These are phyloP conservation scores for Otolemur garnettii DNA, from an alignment of 2,113 vertebrate genomes.

Conservation along the genomic window DNA sequence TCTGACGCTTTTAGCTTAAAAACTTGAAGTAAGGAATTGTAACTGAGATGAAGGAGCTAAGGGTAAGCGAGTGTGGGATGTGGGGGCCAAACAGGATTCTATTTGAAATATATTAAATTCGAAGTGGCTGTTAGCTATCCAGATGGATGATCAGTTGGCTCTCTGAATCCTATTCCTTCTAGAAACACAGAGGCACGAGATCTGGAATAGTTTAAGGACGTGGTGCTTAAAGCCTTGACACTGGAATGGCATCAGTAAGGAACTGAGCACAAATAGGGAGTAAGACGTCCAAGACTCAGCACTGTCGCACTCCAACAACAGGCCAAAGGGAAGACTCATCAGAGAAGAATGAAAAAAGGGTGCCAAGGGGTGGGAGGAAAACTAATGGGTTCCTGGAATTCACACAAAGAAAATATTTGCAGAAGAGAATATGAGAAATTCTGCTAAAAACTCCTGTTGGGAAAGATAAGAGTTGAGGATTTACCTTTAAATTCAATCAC, in stretches of 20 bases:
- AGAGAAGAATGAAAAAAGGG: background rate
- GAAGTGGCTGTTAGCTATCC: background rate
- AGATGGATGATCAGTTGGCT: background rate
- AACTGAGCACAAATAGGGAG: background rate
- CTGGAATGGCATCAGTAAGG: background rate
- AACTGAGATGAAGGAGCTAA: background rate
- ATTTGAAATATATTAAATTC: background rate
- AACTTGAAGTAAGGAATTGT: background rate
- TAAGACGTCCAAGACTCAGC: background rate
- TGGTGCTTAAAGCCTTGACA: background rate
- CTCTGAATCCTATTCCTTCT: background rate
- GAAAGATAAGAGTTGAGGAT: background rate
- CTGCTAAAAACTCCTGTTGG: background rate
- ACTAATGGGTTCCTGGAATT: background rate
- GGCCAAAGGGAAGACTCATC: background rate
- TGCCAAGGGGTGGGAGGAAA: background rate
- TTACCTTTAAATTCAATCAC: background rate
- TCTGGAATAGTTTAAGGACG: background rate
- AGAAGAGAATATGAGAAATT: background rate
- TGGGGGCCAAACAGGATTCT: background rate
- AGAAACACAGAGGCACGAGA: background rate
- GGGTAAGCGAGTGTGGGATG: background rate
- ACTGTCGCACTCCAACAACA: background rate
- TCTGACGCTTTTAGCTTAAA: background rate
- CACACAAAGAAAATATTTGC: slow-evolving; percentile 37